Evolutionary conservation across 2,888 invertebrate species (phyloP).

Genomic region (Caenorhabditis panamensis): DNA sequence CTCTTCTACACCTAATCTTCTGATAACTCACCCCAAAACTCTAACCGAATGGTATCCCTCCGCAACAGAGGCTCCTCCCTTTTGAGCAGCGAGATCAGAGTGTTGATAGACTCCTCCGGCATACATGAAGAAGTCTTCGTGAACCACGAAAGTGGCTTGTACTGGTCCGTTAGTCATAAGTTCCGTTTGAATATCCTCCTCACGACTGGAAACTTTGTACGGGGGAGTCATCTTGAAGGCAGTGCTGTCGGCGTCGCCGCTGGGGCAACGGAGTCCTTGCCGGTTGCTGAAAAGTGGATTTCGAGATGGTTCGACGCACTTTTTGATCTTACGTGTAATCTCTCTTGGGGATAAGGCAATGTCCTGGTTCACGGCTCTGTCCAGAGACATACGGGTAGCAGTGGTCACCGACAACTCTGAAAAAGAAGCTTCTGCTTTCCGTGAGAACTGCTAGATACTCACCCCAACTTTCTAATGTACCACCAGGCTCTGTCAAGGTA

Average conservation of each 20-base stretch:
- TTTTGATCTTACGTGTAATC: slow-evolving; percentile 57
- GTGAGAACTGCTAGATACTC: slow-evolving; percentile 55
- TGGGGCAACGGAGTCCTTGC: slow-evolving; percentile 80
- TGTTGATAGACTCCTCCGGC: slow-evolving; percentile 88
- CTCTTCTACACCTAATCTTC: not conserved
- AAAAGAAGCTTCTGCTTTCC: slow-evolving; percentile 50
- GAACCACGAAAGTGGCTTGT: slow-evolving; percentile 90
- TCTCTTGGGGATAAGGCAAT: slow-evolving; percentile 85
- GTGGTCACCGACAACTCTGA: slow-evolving; percentile 89
- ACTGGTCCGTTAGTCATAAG: slow-evolving; percentile 93
- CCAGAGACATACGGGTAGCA: slow-evolving; percentile 89
- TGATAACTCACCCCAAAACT: slow-evolving; percentile 86
- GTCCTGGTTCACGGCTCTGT: slow-evolving; percentile 84
- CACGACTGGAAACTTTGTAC: slow-evolving; percentile 82
- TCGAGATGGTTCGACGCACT: not conserved
- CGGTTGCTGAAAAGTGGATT: slow-evolving; percentile 45
- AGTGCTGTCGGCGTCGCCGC: slow-evolving; percentile 72
- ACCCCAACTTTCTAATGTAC: slow-evolving; percentile 87
- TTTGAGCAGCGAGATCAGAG: slow-evolving; percentile 72
- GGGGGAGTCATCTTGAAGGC: slow-evolving; percentile 83
- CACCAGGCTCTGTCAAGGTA: slow-evolving; percentile 94
- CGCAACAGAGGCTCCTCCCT: slow-evolving; percentile 67
- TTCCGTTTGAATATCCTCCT: slow-evolving; percentile 92
- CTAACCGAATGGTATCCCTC: slow-evolving; percentile 90
- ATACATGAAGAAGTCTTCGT: slow-evolving; percentile 95